Conservation (phyloP, 2,113 vertebrate genomes). For the Plectropomus leopardus region DNA sequence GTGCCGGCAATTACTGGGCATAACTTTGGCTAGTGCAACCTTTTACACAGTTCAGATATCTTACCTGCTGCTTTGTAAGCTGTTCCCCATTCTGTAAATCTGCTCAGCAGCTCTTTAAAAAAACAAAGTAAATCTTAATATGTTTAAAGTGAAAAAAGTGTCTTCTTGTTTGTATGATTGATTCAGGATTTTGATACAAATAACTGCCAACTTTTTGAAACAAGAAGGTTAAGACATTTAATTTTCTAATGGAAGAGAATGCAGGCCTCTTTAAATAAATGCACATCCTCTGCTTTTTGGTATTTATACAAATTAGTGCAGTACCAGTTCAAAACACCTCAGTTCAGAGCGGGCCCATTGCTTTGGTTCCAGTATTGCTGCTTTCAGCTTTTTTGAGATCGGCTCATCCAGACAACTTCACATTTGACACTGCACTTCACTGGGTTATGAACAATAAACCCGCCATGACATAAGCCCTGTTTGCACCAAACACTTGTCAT, state of each 20-base stretch:
- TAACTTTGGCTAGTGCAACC: background rate
- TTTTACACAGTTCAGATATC: constrained; percentile 6
- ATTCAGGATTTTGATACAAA: background rate
- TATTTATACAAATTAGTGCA: background rate
- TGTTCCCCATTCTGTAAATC: background rate
- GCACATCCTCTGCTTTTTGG: background rate
- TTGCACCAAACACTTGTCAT: too few species aligned
- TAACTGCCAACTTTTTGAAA: background rate
- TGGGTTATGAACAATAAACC: too few species aligned
- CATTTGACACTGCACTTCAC: too few species aligned
- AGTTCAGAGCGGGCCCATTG: too few species aligned
- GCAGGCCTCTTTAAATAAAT: background rate
- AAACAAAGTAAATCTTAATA: background rate
- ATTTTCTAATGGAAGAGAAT: background rate
- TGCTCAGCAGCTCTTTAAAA: constrained; percentile 5
- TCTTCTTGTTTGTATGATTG: background rate
- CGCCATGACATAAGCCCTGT: too few species aligned
- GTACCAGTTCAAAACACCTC: too few species aligned
- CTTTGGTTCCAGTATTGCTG: too few species aligned
- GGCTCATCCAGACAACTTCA: too few species aligned
- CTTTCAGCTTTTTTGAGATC: too few species aligned
- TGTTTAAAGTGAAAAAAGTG: background rate
- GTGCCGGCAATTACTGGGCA: constrained; percentile 4
- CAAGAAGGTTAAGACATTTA: background rate
- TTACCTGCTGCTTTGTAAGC: background rate